A percentile compares a stretch with the other conserved stretches of the same genome.
phyloP scores from a whole-genome alignment of 2,113 vertebrate genomes.

The Aptenodytes patagonicus region DNA sequence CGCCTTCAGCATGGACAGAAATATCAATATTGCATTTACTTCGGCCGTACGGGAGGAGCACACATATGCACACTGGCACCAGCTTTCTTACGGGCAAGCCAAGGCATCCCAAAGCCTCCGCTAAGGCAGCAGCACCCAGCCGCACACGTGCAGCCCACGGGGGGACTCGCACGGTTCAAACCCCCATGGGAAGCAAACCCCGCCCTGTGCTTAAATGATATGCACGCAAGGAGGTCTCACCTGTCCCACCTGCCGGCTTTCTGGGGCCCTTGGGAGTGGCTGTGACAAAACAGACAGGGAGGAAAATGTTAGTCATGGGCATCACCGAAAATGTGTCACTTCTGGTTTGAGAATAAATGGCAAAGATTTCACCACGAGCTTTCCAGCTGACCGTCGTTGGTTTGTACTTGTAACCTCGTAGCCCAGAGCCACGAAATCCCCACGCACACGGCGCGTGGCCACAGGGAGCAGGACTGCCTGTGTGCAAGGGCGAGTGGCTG shows the following conservation, averaged over 20 bases:
- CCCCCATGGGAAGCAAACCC: not conserved
- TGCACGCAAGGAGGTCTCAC: constrained; percentile 1
- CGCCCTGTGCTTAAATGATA: not conserved
- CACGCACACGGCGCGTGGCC: accelerated
- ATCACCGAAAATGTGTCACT: not conserved
- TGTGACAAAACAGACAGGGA: not conserved
- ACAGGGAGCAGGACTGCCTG: not conserved
- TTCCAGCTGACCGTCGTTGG: accelerated
- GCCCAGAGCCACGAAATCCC: not conserved
- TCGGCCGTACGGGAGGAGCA: not conserved
- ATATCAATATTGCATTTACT: not conserved
- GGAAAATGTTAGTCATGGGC: not conserved
- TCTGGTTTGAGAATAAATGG: not conserved
- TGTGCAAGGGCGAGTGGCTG: accelerated
- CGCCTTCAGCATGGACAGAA: not conserved
- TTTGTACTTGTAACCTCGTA: not conserved
- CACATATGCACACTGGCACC: not conserved
- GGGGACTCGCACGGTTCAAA: accelerated
- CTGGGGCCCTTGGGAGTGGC: constrained; percentile 62
- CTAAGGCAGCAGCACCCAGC: not conserved
- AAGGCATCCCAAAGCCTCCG: not conserved
- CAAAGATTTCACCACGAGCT: not conserved
- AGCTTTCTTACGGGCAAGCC: accelerated
- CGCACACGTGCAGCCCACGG: accelerated
- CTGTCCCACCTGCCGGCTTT: not conserved